Conservation (phyloP, 1,140 invertebrate species). For the Lepidurus arcticus region DNA sequence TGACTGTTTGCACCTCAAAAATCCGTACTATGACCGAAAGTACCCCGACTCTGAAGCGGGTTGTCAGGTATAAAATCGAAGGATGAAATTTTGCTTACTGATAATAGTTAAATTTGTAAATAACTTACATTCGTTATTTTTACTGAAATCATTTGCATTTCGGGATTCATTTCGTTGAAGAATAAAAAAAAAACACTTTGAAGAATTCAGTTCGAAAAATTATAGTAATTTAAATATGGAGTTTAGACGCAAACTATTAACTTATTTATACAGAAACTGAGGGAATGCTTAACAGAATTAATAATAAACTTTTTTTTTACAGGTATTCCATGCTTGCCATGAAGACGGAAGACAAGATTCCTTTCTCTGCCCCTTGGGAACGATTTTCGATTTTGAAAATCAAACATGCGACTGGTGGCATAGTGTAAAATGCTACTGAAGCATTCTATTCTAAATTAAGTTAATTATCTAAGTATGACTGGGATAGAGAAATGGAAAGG, state of each 20-base stretch:
- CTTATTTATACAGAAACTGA: background rate
- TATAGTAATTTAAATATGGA: no score
- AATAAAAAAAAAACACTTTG: no score
- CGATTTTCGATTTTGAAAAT: slow-evolving; percentile 77
- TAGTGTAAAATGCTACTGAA: slow-evolving; percentile 64
- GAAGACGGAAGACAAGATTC: slow-evolving; percentile 45
- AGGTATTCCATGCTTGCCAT: slow-evolving; percentile 52
- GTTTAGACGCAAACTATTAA: no score
- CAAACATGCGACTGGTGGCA: slow-evolving; percentile 91
- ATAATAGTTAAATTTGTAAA: background rate
- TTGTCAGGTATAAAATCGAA: slow-evolving; percentile 36
- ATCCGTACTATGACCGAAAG: slow-evolving; percentile 29
- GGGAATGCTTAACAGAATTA: slow-evolving; percentile 31
- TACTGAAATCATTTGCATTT: no score
- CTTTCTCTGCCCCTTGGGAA: slow-evolving; percentile 82
- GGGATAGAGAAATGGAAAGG: background rate
- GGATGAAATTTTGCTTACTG: background rate
- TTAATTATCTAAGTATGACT: background rate
- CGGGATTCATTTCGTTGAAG: no score
- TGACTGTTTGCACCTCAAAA: slow-evolving; percentile 38
- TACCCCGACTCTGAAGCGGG: slow-evolving; percentile 37
- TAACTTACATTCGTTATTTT: no score
- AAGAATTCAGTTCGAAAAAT: no score
- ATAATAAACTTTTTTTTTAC: background rate
- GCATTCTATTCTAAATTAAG: background rate